Base-by-base conservation (phyloP, 2,113 vertebrate species). In the Pseudorasbora parva region DNA sequence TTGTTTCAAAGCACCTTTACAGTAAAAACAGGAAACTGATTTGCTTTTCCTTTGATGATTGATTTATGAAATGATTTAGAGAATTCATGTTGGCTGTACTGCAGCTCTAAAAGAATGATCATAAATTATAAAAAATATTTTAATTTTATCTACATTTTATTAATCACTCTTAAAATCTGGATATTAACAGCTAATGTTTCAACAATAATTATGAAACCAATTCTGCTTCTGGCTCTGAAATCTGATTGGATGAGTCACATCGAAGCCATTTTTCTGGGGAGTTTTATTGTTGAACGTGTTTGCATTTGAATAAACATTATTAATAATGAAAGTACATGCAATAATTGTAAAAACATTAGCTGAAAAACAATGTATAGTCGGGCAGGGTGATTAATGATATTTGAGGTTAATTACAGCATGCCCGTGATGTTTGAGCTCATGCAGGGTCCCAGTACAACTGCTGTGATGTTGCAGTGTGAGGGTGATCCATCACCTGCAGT, bases 401-500 rank as follows among this genome's bases (percentile, higher is more conserved):
- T 15, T 59, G 0, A 37, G 51, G n/a, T 60, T 59, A 3, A 43
- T 60, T 43, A 23, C 11, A 59, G 21, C n/a, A 43, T 41, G 30
- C 0, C 56, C 33, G 10, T 14, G 68, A n/a, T 23, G 68, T 60
- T 60, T n/a, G 19, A 21, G 6, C 30, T 6, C 19, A 57, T 37
- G 56, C 74, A 23, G 19, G 21, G 74, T 59, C 19, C 4, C 5
- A 21, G 54, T 33, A 56, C 10, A 5, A 37, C 15, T 11, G 14
- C 30, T 76, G 25, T 33, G 6, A 37, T 76, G 51, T 57, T 56
- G 27, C 49, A 37, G 49, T n/a, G 30, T 14, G 21, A 57, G 33
- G 75, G 33, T 59, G 21, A 77, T 77, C 33, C 1, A 78, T 78
- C 56, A 60, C 54, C 30, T 60, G 33, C 54, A 25, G 37, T 60